Evolutionary conservation across 2,797 vertebrate genomes (phyloP).

Genomic region (Denticeps clupeoides): DNA sequence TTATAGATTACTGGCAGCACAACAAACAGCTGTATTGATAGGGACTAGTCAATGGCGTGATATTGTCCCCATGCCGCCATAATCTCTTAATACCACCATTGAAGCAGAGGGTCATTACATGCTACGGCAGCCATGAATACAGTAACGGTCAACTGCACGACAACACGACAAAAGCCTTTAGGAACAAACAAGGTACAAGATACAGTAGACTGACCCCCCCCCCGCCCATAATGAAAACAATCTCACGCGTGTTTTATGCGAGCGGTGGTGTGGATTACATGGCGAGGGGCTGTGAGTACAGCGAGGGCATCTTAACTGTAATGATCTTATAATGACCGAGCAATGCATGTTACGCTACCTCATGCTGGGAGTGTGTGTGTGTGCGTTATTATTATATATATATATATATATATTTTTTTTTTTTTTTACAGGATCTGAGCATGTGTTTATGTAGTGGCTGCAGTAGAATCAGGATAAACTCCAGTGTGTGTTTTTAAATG

Average conservation of each 20-base stretch:
- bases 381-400: neutral
- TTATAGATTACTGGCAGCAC: constrained; percentile 1
- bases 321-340: too few species aligned
- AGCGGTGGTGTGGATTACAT: too few species aligned
- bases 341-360: too few species aligned
- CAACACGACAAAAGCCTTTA: neutral
- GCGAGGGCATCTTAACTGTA: too few species aligned
- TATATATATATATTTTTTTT: too few species aligned
- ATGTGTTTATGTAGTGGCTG: too few species aligned
- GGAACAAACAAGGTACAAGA: neutral
- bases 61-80: constrained; percentile 1
- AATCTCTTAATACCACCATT: neutral
- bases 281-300: neutral
- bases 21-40: neutral
- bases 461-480: too few species aligned
- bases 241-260: too few species aligned
- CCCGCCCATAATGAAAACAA: too few species aligned
- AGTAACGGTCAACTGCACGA: neutral
- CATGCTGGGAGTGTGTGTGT: neutral
- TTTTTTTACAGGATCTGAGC: too few species aligned
- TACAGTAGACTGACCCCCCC: too few species aligned
- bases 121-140: neutral
- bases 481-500: neutral
- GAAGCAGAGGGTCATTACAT: neutral
- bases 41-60: neutral